A percentile compares a stretch with the other conserved stretches of the same genome.
These are phyloP conservation scores for Philantomba maxwellii DNA, from an alignment of 2,113 vertebrate genomes.

Conservation along the genomic window DNA sequence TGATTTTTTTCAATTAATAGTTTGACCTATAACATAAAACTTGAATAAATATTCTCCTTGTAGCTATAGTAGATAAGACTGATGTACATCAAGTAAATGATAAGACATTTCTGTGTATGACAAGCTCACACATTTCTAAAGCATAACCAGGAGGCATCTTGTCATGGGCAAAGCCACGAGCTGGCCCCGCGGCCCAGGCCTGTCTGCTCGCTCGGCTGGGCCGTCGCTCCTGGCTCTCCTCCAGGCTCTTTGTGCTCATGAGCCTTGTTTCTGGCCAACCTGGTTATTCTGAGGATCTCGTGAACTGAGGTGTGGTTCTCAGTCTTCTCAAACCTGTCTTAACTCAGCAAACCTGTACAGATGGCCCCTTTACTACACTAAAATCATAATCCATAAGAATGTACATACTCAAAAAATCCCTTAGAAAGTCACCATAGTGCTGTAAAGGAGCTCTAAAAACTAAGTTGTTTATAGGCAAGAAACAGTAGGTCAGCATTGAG, in stretches of 20 bases:
- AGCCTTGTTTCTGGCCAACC: neutral
- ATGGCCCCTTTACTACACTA: neutral
- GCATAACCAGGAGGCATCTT: neutral
- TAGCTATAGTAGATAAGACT: neutral
- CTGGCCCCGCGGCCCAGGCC: accelerated
- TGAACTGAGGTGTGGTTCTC: neutral
- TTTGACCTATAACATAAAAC: neutral
- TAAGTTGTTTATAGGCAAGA: neutral
- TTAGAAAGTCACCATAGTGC: neutral
- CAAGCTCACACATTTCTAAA: neutral
- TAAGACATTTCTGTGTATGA: neutral
- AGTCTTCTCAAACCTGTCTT: neutral
- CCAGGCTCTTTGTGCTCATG: neutral
- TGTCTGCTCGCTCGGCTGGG: neutral
- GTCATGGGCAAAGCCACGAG: neutral
- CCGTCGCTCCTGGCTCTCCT: no score
- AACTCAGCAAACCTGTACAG: neutral
- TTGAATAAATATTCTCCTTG: neutral
- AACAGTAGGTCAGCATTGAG: neutral
- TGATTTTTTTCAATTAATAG: neutral
- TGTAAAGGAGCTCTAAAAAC: neutral
- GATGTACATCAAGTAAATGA: neutral
- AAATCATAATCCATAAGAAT: neutral
- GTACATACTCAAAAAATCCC: neutral
- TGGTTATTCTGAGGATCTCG: neutral